Percentiles rank a stretch among this genome's conserved stretches.
Evolutionary conservation across 1,140 invertebrate species (phyloP).

Genomic region (Aphelinus certus): DNA sequence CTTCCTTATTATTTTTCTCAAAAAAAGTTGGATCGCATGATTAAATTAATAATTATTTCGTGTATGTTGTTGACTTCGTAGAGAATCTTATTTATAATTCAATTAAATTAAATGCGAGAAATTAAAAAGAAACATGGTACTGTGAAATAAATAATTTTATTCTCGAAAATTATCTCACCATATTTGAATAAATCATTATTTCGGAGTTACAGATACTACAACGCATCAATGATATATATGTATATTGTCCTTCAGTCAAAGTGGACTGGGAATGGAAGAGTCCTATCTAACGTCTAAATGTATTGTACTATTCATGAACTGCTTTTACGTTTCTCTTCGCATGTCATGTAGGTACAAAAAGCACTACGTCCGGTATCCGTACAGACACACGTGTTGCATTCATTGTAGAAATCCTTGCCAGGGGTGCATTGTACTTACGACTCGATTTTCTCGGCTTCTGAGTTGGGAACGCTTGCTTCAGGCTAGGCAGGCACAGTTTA

Average conservation of each 20-base stretch:
- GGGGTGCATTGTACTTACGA: slow-evolving; percentile 21
- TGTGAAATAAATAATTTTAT: not conserved
- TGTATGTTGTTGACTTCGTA: no score
- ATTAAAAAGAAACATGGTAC: not conserved
- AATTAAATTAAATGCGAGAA: no score
- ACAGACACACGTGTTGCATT: slow-evolving; percentile 44
- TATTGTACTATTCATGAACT: slow-evolving; percentile 1
- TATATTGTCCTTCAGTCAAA: not conserved
- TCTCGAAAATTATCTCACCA: not conserved
- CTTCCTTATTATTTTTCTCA: no score
- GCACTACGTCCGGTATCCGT: slow-evolving; percentile 22
- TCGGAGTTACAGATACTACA: not conserved
- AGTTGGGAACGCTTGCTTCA: not conserved
- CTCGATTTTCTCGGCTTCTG: not conserved
- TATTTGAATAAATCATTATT: not conserved
- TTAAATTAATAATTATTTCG: no score
- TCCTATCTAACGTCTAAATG: not conserved
- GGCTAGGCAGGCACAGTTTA: not conserved
- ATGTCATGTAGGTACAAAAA: slow-evolving; percentile 28
- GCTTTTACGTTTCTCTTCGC: not conserved
- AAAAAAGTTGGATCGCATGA: no score
- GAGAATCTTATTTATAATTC: no score
- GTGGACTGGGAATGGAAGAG: not conserved
- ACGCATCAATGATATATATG: not conserved
- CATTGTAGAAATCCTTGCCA: slow-evolving; percentile 30